Conservation (phyloP, 2,888 invertebrate genomes). For the Nephrotoma guestfalica region DNA sequence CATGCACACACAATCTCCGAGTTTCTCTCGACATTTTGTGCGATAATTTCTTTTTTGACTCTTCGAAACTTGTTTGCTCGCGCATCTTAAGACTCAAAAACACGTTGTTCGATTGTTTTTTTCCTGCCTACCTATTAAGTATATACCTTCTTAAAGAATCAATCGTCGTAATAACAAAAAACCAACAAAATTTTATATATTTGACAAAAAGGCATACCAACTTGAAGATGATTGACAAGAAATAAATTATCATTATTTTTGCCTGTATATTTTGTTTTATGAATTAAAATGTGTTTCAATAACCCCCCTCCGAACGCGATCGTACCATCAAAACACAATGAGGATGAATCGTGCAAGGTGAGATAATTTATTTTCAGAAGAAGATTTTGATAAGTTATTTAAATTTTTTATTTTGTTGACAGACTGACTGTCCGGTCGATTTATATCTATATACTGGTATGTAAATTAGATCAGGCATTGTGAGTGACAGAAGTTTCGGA, state of each 20-base stretch:
- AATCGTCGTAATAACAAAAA: not conserved
- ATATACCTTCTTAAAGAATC: not conserved
- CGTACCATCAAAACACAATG: not conserved
- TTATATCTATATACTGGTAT: not conserved
- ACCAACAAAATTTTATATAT: not conserved
- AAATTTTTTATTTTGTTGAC: not conserved
- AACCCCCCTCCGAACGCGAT: not conserved
- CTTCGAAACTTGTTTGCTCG: not conserved
- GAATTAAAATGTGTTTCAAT: not conserved
- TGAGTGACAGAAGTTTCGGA: not conserved
- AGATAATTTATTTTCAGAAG: not conserved
- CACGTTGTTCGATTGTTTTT: not conserved
- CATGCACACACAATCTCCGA: not conserved
- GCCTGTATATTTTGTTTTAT: not conserved
- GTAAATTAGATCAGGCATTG: not conserved
- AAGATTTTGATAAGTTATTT: not conserved
- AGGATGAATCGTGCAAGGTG: not conserved
- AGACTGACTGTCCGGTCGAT: not conserved
- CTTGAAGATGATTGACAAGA: not conserved
- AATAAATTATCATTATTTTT: not conserved
- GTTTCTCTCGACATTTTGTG: not conserved
- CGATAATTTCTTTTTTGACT: not conserved
- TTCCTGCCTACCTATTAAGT: not conserved
- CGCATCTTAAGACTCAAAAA: not conserved
- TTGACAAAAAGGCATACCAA: not conserved